These are phyloP conservation scores for Yasuhikotakia modesta DNA, from an alignment of 2,797 vertebrate genomes.

Conservation along the genomic window DNA sequence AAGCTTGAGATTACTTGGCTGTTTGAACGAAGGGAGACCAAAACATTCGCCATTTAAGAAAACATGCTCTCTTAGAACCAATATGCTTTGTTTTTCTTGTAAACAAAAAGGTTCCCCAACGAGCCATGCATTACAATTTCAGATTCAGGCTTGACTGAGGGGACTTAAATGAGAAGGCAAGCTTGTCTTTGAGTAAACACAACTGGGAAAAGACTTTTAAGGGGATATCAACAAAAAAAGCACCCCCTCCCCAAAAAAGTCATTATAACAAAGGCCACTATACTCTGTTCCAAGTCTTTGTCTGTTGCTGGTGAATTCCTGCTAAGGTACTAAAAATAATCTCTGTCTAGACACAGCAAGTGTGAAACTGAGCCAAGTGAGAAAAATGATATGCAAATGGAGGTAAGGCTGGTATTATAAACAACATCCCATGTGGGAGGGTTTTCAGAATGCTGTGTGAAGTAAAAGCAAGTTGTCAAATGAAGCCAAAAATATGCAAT, in stretches of 20 bases:
- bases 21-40: constrained; percentile 58
- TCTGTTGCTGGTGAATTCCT: constrained; percentile 54
- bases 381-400: constrained; percentile 59
- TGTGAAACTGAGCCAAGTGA: constrained; percentile 54
- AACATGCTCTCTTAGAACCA: constrained; percentile 61
- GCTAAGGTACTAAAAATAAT: constrained; percentile 60
- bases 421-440: constrained; percentile 42
- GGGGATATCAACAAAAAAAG: constrained; percentile 47
- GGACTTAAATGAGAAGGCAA: constrained; percentile 54
- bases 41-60: constrained; percentile 71
- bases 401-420: constrained; percentile 44
- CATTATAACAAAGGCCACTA: constrained; percentile 41
- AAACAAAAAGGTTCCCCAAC: constrained; percentile 72
- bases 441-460: constrained; percentile 25
- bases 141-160: constrained; percentile 58
- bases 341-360: constrained; percentile 61
- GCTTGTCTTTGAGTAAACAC: constrained; percentile 59
- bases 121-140: constrained; percentile 72
- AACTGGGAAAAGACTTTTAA: constrained; percentile 56
- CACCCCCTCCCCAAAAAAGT: constrained; percentile 40
- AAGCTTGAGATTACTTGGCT: constrained; percentile 55
- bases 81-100: constrained; percentile 74
- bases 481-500: constrained; percentile 5
- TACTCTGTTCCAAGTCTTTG: constrained; percentile 42
- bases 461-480: constrained; percentile 6